Conservation (phyloP, 2,113 vertebrate species). For the Marmota flaviventris region DNA sequence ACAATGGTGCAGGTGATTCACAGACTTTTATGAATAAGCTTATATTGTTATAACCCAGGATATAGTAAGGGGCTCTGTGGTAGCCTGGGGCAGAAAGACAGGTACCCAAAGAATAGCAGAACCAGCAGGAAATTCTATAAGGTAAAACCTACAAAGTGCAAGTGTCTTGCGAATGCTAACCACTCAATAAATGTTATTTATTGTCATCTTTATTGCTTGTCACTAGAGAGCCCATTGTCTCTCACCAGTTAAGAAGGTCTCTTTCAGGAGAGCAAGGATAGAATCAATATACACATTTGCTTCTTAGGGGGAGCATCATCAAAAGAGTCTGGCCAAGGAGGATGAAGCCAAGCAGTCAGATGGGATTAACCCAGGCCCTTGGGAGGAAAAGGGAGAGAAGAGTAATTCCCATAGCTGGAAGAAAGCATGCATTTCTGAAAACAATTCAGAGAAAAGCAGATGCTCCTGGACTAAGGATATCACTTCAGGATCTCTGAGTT, state of each 20-base stretch:
- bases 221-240: not conserved
- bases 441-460: not conserved
- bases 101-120: not conserved
- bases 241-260: not conserved
- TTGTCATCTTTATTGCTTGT: not conserved
- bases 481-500: not conserved
- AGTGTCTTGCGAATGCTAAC: not conserved
- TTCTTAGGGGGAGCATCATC: not conserved
- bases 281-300: not conserved
- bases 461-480: not conserved
- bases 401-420: not conserved
- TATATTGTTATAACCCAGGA: not conserved
- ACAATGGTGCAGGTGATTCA: constrained; percentile 88
- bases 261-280: not conserved
- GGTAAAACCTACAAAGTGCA: not conserved
- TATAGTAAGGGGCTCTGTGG: not conserved
- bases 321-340: not conserved
- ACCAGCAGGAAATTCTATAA: not conserved
- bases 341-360: not conserved
- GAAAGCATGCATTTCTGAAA: not conserved
- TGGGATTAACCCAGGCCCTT: not conserved
- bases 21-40: not conserved
- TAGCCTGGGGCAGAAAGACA: not conserved
- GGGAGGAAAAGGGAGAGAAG: not conserved
- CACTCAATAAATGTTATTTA: not conserved